A percentile compares a stretch with the other conserved stretches of the same genome.
phyloP scores from a whole-genome alignment of 2,797 vertebrate genomes.

The Scolopax rusticola region DNA sequence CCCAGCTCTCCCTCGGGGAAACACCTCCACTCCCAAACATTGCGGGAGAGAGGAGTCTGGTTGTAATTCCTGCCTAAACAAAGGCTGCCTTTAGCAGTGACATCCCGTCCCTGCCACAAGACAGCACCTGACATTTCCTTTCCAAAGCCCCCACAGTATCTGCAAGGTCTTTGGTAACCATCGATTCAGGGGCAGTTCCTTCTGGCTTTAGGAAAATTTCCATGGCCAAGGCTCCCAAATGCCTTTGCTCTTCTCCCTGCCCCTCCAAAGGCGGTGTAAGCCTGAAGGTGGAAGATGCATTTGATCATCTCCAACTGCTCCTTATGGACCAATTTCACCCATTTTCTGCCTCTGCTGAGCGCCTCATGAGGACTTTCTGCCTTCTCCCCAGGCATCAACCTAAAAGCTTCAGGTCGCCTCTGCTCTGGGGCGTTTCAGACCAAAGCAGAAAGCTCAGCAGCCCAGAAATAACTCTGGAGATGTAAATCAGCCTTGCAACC shows the following conservation, averaged over 20 bases:
- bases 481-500: neutral
- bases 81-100: neutral
- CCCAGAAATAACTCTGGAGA: neutral
- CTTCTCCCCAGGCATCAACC: fast-evolving
- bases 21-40: neutral
- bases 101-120: fast-evolving
- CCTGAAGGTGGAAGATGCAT: neutral
- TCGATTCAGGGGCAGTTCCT: neutral
- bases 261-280: fast-evolving
- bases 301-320: neutral
- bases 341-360: neutral
- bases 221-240: neutral
- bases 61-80: neutral
- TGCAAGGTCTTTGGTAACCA: neutral
- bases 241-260: neutral
- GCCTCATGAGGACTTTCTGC: neutral
- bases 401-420: fast-evolving
- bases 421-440: neutral
- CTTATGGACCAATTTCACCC: fast-evolving
- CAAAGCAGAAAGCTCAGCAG: neutral
- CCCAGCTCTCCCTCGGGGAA: neutral
- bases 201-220: neutral
- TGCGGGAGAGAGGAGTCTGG: neutral
- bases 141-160: fast-evolving
- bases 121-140: neutral